These are phyloP conservation scores for Enteromius afrohamiltoni DNA, from an alignment of 2,797 vertebrate genomes.

Conservation along the genomic window DNA sequence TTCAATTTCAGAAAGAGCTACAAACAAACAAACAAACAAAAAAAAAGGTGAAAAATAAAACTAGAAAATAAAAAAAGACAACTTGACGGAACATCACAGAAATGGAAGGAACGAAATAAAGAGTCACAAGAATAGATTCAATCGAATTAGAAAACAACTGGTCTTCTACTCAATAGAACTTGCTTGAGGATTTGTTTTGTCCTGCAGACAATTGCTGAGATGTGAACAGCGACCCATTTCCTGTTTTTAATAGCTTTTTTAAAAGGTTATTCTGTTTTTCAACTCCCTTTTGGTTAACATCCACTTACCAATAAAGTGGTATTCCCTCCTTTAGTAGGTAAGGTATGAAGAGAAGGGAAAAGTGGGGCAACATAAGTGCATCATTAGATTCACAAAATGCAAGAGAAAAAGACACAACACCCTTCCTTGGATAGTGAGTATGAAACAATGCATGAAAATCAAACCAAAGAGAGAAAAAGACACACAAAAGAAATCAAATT, in stretches of 20 bases:
- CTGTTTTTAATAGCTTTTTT: conserved; percentile 80
- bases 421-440: conserved; percentile 86
- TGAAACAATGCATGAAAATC: conserved; percentile 84
- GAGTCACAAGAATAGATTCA: conserved; percentile 97
- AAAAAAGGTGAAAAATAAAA: conserved; percentile 70
- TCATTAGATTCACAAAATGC: conserved; percentile 99
- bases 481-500: conserved; percentile 70
- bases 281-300: conserved; percentile 99
- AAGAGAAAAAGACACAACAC: conserved; percentile 99
- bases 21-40: conserved; percentile 75
- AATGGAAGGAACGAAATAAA: conserved; percentile 92
- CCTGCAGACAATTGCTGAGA: conserved; percentile 97
- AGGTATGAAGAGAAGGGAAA: conserved; percentile 99
- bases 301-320: conserved; percentile 99
- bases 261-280: conserved; percentile 88
- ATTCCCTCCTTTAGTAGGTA: conserved; percentile 99
- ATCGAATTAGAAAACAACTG: conserved; percentile 93
- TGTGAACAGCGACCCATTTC: conserved; percentile 96
- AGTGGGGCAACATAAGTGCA: conserved; percentile 99
- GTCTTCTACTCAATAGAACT: conserved; percentile 87
- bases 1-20: conserved; percentile 78
- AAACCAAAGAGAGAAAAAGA: conserved; percentile 64
- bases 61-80: conserved; percentile 77
- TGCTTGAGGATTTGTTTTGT: conserved; percentile 88
- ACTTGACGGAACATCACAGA: conserved; percentile 94